Conservation (phyloP, 30 jellyfish, hydroid and myxozoan genomes). For the Mastigias papua region DNA sequence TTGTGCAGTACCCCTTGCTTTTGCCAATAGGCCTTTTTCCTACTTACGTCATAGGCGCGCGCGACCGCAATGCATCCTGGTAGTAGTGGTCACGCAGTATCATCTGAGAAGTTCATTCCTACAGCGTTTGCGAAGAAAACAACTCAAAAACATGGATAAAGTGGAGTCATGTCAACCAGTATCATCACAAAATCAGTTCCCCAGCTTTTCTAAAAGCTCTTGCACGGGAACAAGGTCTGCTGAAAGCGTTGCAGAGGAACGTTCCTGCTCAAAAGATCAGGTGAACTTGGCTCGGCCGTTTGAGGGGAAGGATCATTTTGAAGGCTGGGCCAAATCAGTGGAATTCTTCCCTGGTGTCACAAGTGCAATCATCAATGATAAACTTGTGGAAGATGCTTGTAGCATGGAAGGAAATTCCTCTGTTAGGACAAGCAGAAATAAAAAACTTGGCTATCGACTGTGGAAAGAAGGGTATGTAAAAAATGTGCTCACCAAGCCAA, state of each 20-base stretch:
- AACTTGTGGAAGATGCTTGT: background rate
- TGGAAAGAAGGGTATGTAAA: constrained; percentile 47
- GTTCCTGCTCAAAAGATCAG: background rate
- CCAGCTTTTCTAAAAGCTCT: constrained; percentile 52
- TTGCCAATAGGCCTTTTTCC: background rate
- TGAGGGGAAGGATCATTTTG: background rate
- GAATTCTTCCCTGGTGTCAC: constrained; percentile 1
- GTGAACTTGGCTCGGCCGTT: background rate
- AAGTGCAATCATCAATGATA: background rate
- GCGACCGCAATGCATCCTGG: background rate
- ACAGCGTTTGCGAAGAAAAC: background rate
- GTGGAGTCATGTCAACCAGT: background rate
- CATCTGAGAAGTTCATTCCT: background rate
- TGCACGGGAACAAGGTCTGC: constrained; percentile 31
- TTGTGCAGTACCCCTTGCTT: no score
- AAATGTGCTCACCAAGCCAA: constrained; percentile 21
- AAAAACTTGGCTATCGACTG: background rate
- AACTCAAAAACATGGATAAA: background rate
- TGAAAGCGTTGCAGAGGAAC: background rate
- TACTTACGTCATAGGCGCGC: background rate
- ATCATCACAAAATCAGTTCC: background rate
- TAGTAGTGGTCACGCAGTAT: background rate
- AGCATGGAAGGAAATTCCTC: background rate
- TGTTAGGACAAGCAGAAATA: constrained; percentile 7
- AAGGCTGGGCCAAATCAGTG: constrained; percentile 22